Conservation (phyloP, 2,797 vertebrate genomes). For the Lerista edwardsae region DNA sequence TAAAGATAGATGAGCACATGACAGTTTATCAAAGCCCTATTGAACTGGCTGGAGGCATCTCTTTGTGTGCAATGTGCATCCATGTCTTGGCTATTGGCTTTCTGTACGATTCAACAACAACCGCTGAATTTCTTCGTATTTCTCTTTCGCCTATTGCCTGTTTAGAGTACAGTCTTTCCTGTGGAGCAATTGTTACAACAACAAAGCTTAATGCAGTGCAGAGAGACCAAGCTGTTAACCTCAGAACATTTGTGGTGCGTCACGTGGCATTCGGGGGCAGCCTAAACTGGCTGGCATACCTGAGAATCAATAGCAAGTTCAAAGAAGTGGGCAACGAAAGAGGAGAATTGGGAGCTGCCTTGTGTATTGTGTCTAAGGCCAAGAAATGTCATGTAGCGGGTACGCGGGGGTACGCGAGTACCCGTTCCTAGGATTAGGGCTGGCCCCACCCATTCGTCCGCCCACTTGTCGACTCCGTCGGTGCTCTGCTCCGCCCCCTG, state of each 20-base stretch:
- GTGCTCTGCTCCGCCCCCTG: no score
- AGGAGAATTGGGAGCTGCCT: not conserved
- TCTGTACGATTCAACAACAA: not conserved
- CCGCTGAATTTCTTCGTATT: not conserved
- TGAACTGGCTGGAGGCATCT: not conserved
- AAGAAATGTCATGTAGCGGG: no score
- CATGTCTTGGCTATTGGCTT: not conserved
- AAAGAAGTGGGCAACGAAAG: not conserved
- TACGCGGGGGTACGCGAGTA: no score
- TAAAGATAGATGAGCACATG: not conserved
- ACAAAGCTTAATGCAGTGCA: not conserved
- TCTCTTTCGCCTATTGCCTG: not conserved
- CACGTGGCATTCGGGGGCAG: not conserved
- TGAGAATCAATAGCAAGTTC: not conserved
- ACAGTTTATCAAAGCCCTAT: not conserved
- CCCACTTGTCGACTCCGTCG: no score
- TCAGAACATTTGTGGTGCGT: not conserved
- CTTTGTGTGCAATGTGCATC: not conserved
- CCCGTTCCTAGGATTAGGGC: no score
- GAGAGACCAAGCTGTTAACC: not conserved
- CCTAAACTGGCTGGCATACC: not conserved
- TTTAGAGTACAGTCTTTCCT: not conserved
- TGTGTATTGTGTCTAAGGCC: not conserved
- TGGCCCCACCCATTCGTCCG: no score
- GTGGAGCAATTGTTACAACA: not conserved